These are phyloP conservation scores for Myiopsitta monachus DNA, from an alignment of 2,113 vertebrate genomes.

Conservation along the genomic window DNA sequence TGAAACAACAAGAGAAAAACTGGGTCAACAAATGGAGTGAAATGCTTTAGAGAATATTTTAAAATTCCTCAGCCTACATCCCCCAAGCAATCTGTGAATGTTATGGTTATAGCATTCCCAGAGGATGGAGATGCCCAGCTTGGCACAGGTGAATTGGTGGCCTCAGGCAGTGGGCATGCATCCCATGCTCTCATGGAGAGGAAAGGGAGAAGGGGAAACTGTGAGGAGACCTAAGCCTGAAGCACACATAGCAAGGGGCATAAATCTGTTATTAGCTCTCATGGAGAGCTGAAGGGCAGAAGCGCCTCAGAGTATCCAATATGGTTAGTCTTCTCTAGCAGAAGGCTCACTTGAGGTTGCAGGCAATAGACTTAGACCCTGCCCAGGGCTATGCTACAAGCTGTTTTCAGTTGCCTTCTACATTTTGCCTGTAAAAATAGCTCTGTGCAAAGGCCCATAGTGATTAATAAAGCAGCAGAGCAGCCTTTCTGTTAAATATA, in stretches of 20 bases:
- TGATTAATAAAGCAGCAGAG: not conserved
- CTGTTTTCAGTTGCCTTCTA: not conserved
- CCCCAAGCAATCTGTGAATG: not conserved
- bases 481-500: not conserved
- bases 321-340: not conserved
- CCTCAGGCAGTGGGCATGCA: not conserved
- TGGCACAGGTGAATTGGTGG: not conserved
- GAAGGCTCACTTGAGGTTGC: rapidly evolving
- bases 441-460: rapidly evolving
- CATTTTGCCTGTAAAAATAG: not conserved
- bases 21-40: not conserved
- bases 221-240: not conserved
- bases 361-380: not conserved
- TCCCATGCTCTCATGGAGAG: not conserved
- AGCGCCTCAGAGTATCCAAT: rapidly evolving
- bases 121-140: not conserved
- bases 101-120: not conserved
- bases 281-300: not conserved
- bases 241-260: not conserved
- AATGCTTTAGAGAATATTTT: not conserved
- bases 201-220: not conserved
- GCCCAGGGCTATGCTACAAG: not conserved
- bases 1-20: not conserved
- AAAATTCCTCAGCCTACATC: not conserved
- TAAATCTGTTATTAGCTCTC: not conserved